Conservation (phyloP, 2,113 vertebrate genomes). For the Lota lota region DNA sequence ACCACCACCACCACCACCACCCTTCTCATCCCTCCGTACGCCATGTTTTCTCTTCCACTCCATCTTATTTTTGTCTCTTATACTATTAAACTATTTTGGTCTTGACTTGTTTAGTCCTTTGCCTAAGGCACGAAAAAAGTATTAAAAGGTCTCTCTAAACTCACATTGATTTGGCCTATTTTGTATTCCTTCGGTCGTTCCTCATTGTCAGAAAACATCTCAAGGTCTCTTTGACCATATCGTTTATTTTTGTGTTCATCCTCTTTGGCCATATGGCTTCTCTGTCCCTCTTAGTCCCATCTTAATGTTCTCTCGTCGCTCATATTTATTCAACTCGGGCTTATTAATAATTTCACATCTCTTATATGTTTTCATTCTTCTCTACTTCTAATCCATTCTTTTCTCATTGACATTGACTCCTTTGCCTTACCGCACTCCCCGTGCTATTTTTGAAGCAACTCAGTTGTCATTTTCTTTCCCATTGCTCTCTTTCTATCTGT, state of each 20-base stretch:
- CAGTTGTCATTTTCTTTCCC: slow-evolving; percentile 33
- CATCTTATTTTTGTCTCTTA: background rate
- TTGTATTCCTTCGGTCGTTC: no score
- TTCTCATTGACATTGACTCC: slow-evolving; percentile 5
- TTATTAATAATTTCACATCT: background rate
- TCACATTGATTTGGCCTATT: no score
- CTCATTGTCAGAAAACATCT: no score
- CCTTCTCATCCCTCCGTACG: slow-evolving; percentile 1
- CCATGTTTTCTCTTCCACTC: background rate
- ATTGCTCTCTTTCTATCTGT: slow-evolving; percentile 38
- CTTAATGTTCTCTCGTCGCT: slow-evolving; percentile 20
- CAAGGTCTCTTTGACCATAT: no score
- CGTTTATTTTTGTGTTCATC: no score
- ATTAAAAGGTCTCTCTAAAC: no score
- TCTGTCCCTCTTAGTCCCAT: background rate
- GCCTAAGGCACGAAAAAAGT: no score
- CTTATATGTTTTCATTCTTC: no score
- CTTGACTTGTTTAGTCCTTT: no score
- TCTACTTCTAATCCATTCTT: background rate
- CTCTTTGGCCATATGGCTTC: background rate
- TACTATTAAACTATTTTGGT: no score
- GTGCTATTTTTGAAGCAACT: slow-evolving; percentile 43
- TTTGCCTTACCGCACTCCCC: slow-evolving; percentile 3
- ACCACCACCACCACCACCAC: background rate
- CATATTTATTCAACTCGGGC: background rate